A percentile compares a stretch with the other conserved stretches of the same genome.
These are phyloP conservation scores for Anomalospiza imberbis DNA, from an alignment of 2,797 vertebrate species.

Conservation along the genomic window DNA sequence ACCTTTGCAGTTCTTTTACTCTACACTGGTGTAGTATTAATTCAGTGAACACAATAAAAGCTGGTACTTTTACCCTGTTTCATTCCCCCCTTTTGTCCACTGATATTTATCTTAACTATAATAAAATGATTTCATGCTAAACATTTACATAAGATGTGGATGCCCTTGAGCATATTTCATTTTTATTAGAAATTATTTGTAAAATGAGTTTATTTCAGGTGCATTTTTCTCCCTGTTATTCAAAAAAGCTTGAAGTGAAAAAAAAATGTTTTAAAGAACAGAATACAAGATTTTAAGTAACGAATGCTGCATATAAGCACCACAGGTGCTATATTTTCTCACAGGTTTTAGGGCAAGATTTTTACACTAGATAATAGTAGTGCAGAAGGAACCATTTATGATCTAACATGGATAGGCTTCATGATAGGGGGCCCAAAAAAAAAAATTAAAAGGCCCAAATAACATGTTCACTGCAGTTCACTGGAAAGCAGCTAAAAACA, in stretches of 20 bases:
- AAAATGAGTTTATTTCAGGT: background rate
- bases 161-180: background rate
- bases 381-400: background rate
- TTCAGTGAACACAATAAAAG: background rate
- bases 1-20: background rate
- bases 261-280: background rate
- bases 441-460: background rate
- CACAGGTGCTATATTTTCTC: background rate
- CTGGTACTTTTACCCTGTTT: background rate
- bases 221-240: background rate
- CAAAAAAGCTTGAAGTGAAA: background rate
- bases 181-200: background rate
- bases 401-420: background rate
- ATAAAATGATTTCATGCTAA: background rate
- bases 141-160: background rate
- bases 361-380: background rate
- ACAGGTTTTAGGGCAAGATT: background rate
- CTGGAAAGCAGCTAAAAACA: background rate
- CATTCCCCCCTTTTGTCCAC: background rate
- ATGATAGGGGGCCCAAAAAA: background rate
- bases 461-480: background rate
- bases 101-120: background rate
- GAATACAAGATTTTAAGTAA: background rate
- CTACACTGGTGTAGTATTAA: background rate
- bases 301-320: background rate